Conservation (phyloP, 2,888 invertebrate genomes). For the Xestia ashworthii region DNA sequence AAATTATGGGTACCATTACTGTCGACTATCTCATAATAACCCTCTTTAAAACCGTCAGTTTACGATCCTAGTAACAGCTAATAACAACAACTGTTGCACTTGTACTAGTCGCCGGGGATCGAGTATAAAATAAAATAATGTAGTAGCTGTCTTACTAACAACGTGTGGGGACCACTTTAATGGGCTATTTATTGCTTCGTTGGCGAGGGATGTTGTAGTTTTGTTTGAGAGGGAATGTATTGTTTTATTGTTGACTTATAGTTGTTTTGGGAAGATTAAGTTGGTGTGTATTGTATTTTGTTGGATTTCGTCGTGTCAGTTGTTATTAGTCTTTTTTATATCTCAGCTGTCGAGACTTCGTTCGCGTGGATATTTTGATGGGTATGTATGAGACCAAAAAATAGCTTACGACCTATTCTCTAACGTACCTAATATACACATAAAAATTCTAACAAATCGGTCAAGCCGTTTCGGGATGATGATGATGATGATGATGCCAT, state of each 20-base stretch:
- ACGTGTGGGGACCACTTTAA: slow-evolving; percentile 31
- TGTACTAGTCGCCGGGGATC: slow-evolving; percentile 20
- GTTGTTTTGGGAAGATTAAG: not conserved
- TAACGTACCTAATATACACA: too few relatives aligned
- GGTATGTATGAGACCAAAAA: too few relatives aligned
- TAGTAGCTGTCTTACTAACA: slow-evolving; percentile 31
- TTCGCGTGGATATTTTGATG: too few relatives aligned
- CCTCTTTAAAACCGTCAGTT: not conserved
- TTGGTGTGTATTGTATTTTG: not conserved
- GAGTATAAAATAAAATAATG: slow-evolving; percentile 41
- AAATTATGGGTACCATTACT: not conserved
- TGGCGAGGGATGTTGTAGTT: slow-evolving; percentile 1
- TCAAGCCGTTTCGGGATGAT: too few relatives aligned
- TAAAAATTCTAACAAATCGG: too few relatives aligned
- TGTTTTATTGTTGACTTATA: not conserved
- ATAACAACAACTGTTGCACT: slow-evolving; percentile 48
- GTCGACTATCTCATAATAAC: not conserved
- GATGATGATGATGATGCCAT: too few relatives aligned
- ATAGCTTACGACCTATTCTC: too few relatives aligned
- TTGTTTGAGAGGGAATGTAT: not conserved
- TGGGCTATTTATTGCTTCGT: slow-evolving; percentile 26
- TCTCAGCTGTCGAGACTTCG: too few relatives aligned
- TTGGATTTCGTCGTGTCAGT: not conserved
- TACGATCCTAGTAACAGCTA: slow-evolving; percentile 15
- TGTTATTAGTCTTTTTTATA: not conserved